Base-by-base conservation (phyloP, 2,113 vertebrate species). In the Nerophis lumbriciformis region DNA sequence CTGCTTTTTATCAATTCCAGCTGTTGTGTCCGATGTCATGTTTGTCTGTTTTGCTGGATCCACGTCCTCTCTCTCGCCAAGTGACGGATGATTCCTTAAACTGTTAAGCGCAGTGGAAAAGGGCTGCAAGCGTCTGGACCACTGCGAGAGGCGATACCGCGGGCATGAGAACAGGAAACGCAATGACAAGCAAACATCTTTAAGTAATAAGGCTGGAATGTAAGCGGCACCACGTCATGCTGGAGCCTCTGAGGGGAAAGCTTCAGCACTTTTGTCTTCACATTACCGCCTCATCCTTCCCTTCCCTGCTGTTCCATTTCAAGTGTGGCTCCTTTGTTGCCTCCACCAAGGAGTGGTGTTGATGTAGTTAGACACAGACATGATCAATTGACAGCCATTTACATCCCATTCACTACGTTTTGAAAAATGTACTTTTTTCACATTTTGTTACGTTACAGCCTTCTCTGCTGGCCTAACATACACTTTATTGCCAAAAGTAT, bases 181-280 rank as follows among this genome's bases (percentile, higher is more conserved):
- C 68, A 78, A 65, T 61, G 82, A 83, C 79, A 73, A 73, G 73
- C 62, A 61, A 77, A 88, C 84, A 86, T 88, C 84, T 89, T 87
- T 85, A 88, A 86, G 80, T 81, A 83, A 89, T 88, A 85, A 86
- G 44, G 36, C 75, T 82, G 81, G 85, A 87, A 89, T 85, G 76
- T 16, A 48, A 76, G 72, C 66, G 45, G 67, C 50, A 67, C 60
- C 65, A 80, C 79, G 77, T 88, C 85, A 86, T 71, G 60, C 66
- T 59, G 72, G 66, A 67, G 77, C 62, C 75, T 63, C 64, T 71
- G 79, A 82, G 58, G 68, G 28, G 69, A 80, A 82, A 68, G 73
- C 73, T 80, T 73, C 53, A 68, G 61, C 70, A 71, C 76, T 69
- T 81, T 79, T 77, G 68, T 76, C 71, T 73, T 76, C 62, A 79